Conservation (phyloP, 2,888 invertebrate species). For the Parelbella ahira region DNA sequence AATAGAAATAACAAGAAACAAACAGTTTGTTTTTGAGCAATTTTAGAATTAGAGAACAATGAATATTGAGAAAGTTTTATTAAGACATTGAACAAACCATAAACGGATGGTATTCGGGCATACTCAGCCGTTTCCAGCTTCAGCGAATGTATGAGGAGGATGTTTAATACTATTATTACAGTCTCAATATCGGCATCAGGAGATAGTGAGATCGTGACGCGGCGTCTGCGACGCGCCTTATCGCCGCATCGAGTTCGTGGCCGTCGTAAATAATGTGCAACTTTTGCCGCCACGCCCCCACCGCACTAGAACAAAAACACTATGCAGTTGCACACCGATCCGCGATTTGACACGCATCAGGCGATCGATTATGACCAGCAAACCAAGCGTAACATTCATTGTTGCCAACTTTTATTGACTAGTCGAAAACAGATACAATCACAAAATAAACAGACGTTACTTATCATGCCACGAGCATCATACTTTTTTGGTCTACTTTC, state of each 20-base stretch:
- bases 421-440: conserved; percentile 18
- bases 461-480: conserved; percentile 11
- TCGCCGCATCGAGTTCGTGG: conserved; percentile 77
- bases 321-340: conserved; percentile 43
- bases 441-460: conserved; percentile 16
- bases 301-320: conserved; percentile 48
- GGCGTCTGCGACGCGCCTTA: conserved; percentile 78
- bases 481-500: conserved; percentile 20
- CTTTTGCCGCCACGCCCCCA: conserved; percentile 77
- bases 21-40: too few species aligned
- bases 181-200: conserved; percentile 68
- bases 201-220: conserved; percentile 78
- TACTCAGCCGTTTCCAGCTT: neutral
- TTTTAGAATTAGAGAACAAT: too few species aligned
- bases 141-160: conserved; percentile 14
- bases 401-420: conserved; percentile 17
- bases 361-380: conserved; percentile 23
- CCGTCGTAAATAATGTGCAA: conserved; percentile 78
- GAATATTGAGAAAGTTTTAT: too few species aligned
- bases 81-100: too few species aligned
- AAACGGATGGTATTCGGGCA: too few species aligned
- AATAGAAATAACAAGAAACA: too few species aligned
- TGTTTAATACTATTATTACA: conserved; percentile 54
- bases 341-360: conserved; percentile 28
- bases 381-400: conserved; percentile 22